phyloP scores from a whole-genome alignment of 2,113 vertebrate species.

The Hyperopisus bebe region DNA sequence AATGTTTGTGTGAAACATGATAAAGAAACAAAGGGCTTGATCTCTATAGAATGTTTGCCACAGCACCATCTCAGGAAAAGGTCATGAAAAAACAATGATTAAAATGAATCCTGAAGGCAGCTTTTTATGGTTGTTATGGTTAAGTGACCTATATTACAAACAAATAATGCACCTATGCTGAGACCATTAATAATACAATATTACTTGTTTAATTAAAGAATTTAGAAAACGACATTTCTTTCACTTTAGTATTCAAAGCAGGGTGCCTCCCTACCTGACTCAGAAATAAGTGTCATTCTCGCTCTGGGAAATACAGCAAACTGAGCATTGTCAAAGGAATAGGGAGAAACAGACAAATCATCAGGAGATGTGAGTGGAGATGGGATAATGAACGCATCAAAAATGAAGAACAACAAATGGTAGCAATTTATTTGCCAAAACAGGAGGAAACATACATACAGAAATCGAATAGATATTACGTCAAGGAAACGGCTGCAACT shows the following conservation, averaged over 20 bases:
- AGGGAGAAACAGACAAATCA: not conserved
- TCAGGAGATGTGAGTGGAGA: not conserved
- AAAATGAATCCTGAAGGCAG: not conserved
- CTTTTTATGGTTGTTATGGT: not conserved
- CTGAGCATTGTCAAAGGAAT: not conserved
- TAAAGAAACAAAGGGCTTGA: not conserved
- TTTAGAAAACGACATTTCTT: not conserved
- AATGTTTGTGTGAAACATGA: not conserved
- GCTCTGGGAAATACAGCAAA: not conserved
- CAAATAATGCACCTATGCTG: not conserved
- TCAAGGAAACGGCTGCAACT: not conserved
- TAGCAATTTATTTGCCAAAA: not conserved
- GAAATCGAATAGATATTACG: not conserved
- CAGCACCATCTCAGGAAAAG: not conserved
- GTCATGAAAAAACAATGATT: conserved; percentile 1
- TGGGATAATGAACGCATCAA: not conserved
- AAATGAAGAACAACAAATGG: not conserved
- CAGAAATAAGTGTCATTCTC: not conserved
- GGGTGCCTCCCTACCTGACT: not conserved
- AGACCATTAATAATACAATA: not conserved
- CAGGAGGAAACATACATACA: not conserved
- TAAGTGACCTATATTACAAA: not conserved
- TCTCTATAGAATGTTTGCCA: not conserved
- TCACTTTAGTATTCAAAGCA: not conserved
- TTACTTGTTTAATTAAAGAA: not conserved